Evolutionary conservation across 1,140 invertebrate genomes (phyloP), one percentile per base, ranked within the genome.

Genomic region (Zaprionus africanus): DNA sequence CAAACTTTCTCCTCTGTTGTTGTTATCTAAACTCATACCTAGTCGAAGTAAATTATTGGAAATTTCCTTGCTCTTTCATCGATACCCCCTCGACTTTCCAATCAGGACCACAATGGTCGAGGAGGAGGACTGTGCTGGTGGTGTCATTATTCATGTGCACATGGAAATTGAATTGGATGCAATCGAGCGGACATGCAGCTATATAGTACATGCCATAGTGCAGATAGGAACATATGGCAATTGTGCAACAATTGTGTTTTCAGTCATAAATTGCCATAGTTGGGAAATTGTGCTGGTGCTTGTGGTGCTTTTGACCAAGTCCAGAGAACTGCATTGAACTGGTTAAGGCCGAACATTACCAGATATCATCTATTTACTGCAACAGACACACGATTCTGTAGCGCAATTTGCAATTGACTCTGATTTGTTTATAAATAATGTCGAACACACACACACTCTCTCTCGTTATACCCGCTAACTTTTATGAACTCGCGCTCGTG

Each of bases 351-450:
- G 81, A 63, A 66, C 54, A 22, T 59, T 67, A 68, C 84, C 70
- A 74, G 80, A 71, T 51, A 28, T 24, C 34, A 31, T 24, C 38
- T 61, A 34, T 74, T 58, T 63, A 5, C 19, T 5, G 46, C 46
- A 51, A 6, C n/a, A 46, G 41, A 46, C 41, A 51, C 12, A 51
- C 46, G 46, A 51, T 51, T 22, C 19, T 24, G 46, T 24, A 51
- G 19, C 46, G 19, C 46, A 51, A 24, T 31, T 22, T 36, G 34
- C 84, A 88, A 87, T 87, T 88, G 84, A 56, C 56, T 78, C 74
- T 80, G 63, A 83, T 83, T 87, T 88, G 77, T 78, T 83, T 82
- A 63, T 69, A 79, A 82, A 73, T 65, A 67, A 76, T 73, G 56
- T 31, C 26, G 51, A 31, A 46, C 13, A 22, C 63, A 38, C 12